phyloP scores from a whole-genome alignment of 2,113 vertebrate genomes.

The Ceyx cyanopectus region DNA sequence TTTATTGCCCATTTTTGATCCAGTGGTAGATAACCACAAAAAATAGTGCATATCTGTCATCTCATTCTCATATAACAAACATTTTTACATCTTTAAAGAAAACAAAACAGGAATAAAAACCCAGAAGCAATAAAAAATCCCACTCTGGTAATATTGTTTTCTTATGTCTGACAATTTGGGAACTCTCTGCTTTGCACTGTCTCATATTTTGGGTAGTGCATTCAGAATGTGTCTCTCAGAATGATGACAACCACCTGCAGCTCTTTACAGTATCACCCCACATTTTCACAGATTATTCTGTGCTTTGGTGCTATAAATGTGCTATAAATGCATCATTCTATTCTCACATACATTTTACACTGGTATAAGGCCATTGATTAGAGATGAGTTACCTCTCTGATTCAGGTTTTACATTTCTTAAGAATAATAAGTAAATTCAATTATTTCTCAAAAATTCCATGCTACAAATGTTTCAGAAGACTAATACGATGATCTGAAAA shows the following conservation, averaged over 20 bases:
- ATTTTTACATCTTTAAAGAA: background rate
- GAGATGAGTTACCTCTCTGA: background rate
- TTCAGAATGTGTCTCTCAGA: background rate
- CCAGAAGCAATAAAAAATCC: background rate
- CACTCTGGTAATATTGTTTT: background rate
- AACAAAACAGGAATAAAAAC: accelerated
- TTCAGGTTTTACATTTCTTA: background rate
- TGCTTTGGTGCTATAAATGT: background rate
- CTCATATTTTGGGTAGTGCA: background rate
- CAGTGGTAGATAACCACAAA: background rate
- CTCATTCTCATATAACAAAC: background rate
- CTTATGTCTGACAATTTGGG: background rate
- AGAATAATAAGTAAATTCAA: background rate
- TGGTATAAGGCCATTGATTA: background rate
- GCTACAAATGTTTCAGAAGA: background rate
- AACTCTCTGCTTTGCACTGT: background rate
- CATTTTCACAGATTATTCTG: background rate
- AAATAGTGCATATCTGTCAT: background rate
- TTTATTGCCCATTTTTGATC: background rate
- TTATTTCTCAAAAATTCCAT: background rate
- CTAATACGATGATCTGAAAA: background rate
- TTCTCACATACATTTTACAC: background rate
- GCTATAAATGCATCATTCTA: background rate
- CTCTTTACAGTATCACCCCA: background rate
- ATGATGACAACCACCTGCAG: background rate